phyloP scores from a whole-genome alignment of 2,113 vertebrate species.

The Halichoerus grypus region DNA sequence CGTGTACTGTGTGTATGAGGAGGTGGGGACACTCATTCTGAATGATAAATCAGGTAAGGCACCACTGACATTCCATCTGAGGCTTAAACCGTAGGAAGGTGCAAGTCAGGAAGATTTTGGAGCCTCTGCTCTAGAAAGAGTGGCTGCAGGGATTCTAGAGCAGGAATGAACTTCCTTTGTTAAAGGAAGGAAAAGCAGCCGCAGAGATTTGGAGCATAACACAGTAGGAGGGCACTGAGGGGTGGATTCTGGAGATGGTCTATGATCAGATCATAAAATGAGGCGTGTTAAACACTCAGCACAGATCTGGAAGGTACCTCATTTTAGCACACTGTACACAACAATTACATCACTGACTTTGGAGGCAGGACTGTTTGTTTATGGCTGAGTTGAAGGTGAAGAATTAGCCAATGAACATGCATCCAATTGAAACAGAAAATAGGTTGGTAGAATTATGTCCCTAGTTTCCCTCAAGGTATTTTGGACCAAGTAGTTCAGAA shows the following conservation, averaged over 20 bases:
- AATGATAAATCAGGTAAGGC: background rate
- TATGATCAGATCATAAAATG: background rate
- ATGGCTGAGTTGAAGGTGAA: background rate
- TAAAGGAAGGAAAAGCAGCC: background rate
- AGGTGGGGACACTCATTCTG: background rate
- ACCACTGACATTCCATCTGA: background rate
- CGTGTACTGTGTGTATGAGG: background rate
- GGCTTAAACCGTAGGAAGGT: background rate
- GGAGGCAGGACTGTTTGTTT: background rate
- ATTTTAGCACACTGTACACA: background rate
- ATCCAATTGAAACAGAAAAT: constrained; percentile 15
- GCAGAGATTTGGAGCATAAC: background rate
- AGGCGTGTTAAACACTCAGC: background rate
- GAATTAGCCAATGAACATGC: background rate
- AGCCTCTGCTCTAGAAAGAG: background rate
- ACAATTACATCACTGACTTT: background rate
- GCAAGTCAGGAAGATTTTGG: background rate
- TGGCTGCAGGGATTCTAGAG: background rate
- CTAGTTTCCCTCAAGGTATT: constrained; percentile 93
- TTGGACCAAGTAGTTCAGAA: constrained; percentile 94
- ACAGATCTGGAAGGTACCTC: background rate
- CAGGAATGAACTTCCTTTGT: background rate
- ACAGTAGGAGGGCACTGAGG: background rate
- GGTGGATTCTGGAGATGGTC: background rate
- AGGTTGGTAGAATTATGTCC: constrained; percentile 92